A percentile compares a stretch with the other conserved stretches of the same genome.
These are phyloP conservation scores for Paradoxurus hermaphroditus DNA, from an alignment of 2,113 vertebrate genomes.

Conservation along the genomic window DNA sequence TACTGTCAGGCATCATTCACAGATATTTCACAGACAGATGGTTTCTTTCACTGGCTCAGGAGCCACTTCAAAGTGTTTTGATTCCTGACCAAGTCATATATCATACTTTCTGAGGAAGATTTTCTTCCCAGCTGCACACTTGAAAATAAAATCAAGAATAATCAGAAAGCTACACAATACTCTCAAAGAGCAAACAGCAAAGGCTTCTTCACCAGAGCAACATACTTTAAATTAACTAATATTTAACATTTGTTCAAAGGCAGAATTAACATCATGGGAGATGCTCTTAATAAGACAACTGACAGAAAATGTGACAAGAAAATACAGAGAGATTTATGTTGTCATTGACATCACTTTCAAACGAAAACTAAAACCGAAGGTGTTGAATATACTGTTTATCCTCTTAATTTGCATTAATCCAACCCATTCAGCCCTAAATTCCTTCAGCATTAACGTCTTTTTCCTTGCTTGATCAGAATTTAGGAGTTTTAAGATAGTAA, in stretches of 20 bases:
- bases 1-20: slow-evolving; percentile 64
- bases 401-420: not conserved
- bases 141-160: slow-evolving; percentile 46
- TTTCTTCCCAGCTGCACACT: slow-evolving; percentile 44
- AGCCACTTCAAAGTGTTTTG: slow-evolving; percentile 39
- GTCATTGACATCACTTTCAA: not conserved
- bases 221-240: not conserved
- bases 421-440: not conserved
- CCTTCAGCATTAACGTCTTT: not conserved
- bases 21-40: slow-evolving; percentile 65
- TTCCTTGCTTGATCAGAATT: not conserved
- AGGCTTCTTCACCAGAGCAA: not conserved
- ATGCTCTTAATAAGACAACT: slow-evolving; percentile 16
- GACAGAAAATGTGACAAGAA: not conserved
- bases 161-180: not conserved
- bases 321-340: not conserved
- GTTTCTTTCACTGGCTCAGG: slow-evolving; percentile 50
- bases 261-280: not conserved
- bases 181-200: not conserved
- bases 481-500: not conserved
- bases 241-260: slow-evolving; percentile 33
- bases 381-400: not conserved
- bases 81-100: slow-evolving; percentile 44
- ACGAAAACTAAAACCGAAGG: not conserved
- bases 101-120: slow-evolving; percentile 48